These are phyloP conservation scores for Lepus townsendii DNA, from an alignment of 2,797 vertebrate species.

Conservation along the genomic window DNA sequence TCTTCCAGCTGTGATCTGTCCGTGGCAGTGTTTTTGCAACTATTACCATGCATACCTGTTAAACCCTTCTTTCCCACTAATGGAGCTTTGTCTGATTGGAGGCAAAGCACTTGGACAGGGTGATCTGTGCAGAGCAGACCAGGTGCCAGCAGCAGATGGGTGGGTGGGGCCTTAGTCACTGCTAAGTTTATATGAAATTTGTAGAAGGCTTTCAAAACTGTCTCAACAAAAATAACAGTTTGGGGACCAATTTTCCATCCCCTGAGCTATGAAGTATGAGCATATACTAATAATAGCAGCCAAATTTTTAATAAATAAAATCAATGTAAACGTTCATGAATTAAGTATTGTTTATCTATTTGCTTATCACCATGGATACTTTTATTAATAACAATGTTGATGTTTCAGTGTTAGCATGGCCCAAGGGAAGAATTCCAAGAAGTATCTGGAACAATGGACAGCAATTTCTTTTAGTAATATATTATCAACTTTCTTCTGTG, in stretches of 20 bases:
- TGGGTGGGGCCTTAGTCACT: background rate
- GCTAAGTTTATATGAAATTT: conserved; percentile 32
- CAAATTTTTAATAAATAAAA: conserved; percentile 50
- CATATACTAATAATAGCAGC: background rate
- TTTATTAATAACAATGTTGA: conserved; percentile 55
- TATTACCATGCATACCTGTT: conserved; percentile 32
- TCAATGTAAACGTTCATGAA: conserved; percentile 39
- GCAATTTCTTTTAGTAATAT: background rate
- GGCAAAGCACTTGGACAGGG: background rate
- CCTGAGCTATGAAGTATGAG: conserved; percentile 13
- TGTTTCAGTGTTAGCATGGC: conserved; percentile 43
- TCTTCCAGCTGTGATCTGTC: conserved; percentile 38
- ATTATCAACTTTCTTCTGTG: background rate
- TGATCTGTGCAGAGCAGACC: conserved; percentile 4
- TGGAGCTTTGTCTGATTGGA: background rate
- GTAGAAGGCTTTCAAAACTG: background rate
- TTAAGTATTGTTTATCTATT: conserved; percentile 11
- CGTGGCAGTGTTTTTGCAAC: conserved; percentile 19
- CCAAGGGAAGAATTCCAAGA: conserved; percentile 47
- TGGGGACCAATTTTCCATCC: background rate
- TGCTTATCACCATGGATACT: conserved; percentile 41
- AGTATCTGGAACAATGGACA: conserved; percentile 44
- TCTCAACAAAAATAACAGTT: background rate
- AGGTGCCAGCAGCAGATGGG: background rate
- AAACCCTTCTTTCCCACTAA: background rate